These are phyloP conservation scores for Osmerus eperlanus DNA, from an alignment of 2,113 vertebrate genomes.

Conservation along the genomic window DNA sequence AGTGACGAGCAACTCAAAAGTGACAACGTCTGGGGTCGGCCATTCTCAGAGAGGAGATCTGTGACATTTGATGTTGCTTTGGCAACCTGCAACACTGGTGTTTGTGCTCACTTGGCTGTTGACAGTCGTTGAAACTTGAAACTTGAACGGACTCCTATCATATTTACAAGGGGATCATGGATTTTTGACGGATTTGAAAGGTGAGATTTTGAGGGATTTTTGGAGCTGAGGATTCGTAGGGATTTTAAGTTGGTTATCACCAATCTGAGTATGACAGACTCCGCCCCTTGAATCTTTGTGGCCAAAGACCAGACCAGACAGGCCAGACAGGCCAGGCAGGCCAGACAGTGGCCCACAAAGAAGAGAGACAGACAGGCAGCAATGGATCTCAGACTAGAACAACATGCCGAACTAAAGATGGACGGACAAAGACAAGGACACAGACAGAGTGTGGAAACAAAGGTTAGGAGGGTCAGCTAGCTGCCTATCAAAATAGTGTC, in stretches of 20 bases:
- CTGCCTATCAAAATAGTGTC: slow-evolving; percentile 3
- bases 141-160: no score
- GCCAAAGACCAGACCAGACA: slow-evolving; percentile 17
- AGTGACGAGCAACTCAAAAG: slow-evolving; percentile 56
- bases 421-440: slow-evolving; percentile 15
- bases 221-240: no score
- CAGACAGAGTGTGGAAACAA: slow-evolving; percentile 32
- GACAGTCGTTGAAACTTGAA: no score
- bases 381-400: no score
- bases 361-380: slow-evolving; percentile 25
- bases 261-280: slow-evolving; percentile 15
- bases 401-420: slow-evolving; percentile 52
- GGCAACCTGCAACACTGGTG: no score
- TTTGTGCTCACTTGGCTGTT: no score
- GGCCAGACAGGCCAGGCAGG: slow-evolving; percentile 10
- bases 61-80: no score
- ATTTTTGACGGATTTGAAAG: no score
- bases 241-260: no score
- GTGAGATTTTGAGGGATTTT: no score
- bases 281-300: slow-evolving; percentile 9
- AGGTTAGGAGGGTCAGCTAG: slow-evolving; percentile 24
- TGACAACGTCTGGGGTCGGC: slow-evolving; percentile 51
- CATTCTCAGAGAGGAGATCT: slow-evolving; percentile 32
- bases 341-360: slow-evolving; percentile 41
- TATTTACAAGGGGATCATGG: no score